Percentiles rank a stretch among this genome's conserved stretches.
Conservation (phyloP, 2,113 vertebrate genomes). For the Plotosus lineatus region DNA sequence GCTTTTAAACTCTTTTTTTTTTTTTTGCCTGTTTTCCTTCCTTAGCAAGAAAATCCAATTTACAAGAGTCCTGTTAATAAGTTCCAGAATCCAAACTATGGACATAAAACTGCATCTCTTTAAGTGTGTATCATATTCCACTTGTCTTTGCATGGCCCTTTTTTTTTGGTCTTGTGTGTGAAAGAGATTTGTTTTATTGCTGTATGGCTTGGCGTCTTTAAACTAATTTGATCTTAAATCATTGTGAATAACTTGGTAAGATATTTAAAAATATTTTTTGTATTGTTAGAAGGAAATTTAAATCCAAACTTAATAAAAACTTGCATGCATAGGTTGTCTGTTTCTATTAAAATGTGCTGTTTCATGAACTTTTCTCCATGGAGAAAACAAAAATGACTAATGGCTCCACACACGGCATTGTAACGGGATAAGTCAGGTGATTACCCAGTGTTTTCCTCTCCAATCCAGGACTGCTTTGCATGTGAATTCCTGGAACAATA, state of each 20-base stretch:
- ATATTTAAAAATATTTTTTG: not conserved
- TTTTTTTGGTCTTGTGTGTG: slow-evolving; percentile 2
- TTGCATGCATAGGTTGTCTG: too few species aligned
- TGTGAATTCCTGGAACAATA: too few species aligned
- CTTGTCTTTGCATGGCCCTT: slow-evolving; percentile 24
- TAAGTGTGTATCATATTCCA: slow-evolving; percentile 84
- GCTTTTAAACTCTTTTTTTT: slow-evolving; percentile 37
- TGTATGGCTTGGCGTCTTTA: not conserved
- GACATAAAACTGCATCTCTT: slow-evolving; percentile 90
- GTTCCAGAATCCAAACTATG: slow-evolving; percentile 99
- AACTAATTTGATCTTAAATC: not conserved
- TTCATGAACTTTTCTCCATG: too few species aligned
- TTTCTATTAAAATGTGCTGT: too few species aligned
- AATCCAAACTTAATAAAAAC: too few species aligned
- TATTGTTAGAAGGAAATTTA: too few species aligned
- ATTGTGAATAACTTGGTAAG: not conserved
- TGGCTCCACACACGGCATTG: too few species aligned
- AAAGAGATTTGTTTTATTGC: not conserved
- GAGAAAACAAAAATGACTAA: too few species aligned
- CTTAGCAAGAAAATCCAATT: slow-evolving; percentile 97
- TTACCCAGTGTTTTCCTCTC: too few species aligned
- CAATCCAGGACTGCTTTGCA: too few species aligned
- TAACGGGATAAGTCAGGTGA: too few species aligned
- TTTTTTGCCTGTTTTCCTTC: slow-evolving; percentile 63
- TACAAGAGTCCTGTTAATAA: slow-evolving; percentile 99